Base-by-base conservation (phyloP, 2,888 invertebrate genomes). In the Portevinia maculata region DNA sequence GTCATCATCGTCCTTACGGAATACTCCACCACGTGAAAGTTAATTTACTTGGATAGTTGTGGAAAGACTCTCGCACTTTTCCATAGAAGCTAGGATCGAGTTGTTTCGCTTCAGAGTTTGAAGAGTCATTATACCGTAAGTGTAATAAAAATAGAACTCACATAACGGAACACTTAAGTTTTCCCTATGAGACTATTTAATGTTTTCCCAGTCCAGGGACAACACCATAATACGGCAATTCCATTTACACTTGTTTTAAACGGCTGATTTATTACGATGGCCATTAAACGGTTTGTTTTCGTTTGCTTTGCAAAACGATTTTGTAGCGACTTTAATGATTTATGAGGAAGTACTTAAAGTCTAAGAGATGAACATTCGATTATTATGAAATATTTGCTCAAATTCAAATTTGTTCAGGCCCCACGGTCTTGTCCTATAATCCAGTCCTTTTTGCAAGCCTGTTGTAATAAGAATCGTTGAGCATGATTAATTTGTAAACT, bases 41-140 rank as follows among this genome's bases (percentile, higher is more conserved):
- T 64, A 48, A 64, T 69, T 81, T 81, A 81, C 75, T 81, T 81
- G 37, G 69, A 75, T 75, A 75, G 75, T 81, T 81, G 69, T 75
- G 64, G 75, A 67, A 55, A 81, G 70, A 67, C 48, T 62, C 69
- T 75, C 69, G 24, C 69, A 75, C 59, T 64, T 37, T 34, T 52
- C n/a, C n/a, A 1, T 34, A 5, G 24, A 57, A 76, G 64, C 69
- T 50, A 81, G 70, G 69, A 75, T 48, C 79, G 59, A 64, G 57
- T 70, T 69, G 64, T 53, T 21, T 13, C 69, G 75, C 50, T 78
- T 37, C 75, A 75, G 70, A 76, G 81, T 76, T 81, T 57, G 81
- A 74, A 39, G 74, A 48, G 65, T 74, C 74, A 65, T 76, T 76
- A 83, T 76, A 76, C n/a, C 76, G 71, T 70, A 71, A 83, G 70